Evolutionary conservation across 2,113 vertebrate genomes (phyloP), one percentile per base, ranked within the genome.

Genomic region (Calidris pygmaea): DNA sequence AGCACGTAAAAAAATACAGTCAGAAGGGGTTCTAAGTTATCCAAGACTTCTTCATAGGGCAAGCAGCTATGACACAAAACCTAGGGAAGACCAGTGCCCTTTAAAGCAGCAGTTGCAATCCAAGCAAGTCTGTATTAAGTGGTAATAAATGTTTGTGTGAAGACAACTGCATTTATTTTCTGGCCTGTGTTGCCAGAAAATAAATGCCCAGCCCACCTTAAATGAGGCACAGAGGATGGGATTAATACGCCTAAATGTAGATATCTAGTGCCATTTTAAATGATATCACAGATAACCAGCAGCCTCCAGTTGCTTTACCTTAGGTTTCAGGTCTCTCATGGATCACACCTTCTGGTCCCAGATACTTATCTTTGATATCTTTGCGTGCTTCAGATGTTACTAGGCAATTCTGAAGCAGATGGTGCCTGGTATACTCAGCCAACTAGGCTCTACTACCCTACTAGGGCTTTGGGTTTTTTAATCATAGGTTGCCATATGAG

Each of bases 61-160:
- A 47, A 73, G 3, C 5, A 76, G 19, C 14, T 65, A 30, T 17
- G 52, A 23, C n/a, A 50, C 14, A 93, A 20, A 60, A 32, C 8
- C 27, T 72, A n/a, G 10, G 7, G 14, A 85, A 55, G 27, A 41
- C 4, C 13, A 34, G 0, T 19, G 5, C 1, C 3, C 3, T 62
- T 71, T 41, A 21, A 85, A 85, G 21, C 1, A 5, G 6, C 8
- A 41, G 24, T 5, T 79, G 2, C 30, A 72, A 93, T 8, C 14
- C 12, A 26, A 74, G 21, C 8, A 71, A 70, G 4, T 30, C 45
- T 63, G 32, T 24, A 30, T 68, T 14, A 59, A 72, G 14, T 10
- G 23, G 22, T n/a, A 79, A 29, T 45, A 83, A 63, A 53, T 1
- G 0, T 48, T 66, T 88, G 4, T 43, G 32, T 65, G 30, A 63